Percentiles rank a stretch among this genome's conserved stretches.
Conservation (phyloP, 2,888 invertebrate genomes). For the Catocala fraxini region DNA sequence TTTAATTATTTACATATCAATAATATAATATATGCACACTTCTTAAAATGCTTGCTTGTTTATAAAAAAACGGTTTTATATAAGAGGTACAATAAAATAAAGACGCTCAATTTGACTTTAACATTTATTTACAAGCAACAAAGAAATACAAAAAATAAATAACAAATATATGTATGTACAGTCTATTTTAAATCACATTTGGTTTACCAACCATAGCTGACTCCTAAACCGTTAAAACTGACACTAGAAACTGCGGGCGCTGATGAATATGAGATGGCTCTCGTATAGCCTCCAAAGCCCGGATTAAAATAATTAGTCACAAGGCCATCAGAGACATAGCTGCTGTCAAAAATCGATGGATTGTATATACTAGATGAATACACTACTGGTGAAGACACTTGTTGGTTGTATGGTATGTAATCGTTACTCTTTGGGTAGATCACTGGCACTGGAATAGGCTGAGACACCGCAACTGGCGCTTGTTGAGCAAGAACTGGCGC, state of each 20-base stretch:
- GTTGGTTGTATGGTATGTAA: not conserved
- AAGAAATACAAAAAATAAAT: not conserved
- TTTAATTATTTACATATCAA: not conserved
- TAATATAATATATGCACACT: no score
- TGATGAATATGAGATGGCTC: constrained; percentile 43
- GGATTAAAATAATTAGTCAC: not conserved
- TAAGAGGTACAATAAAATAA: no score
- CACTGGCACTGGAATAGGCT: constrained; percentile 38
- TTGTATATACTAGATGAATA: no score
- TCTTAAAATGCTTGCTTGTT: no score
- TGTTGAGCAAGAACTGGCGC: not conserved
- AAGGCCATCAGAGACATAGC: constrained; percentile 6
- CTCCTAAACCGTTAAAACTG: constrained; percentile 86
- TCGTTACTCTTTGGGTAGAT: constrained; percentile 9
- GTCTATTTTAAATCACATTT: not conserved
- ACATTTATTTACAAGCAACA: not conserved
- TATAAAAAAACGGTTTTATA: no score
- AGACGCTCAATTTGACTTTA: no score
- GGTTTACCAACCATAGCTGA: constrained; percentile 62
- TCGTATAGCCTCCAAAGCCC: constrained; percentile 25
- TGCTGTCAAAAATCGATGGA: constrained; percentile 3
- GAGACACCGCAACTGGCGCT: constrained; percentile 11
- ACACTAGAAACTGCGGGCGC: constrained; percentile 82
- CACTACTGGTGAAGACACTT: no score
- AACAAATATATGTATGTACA: not conserved